Evolutionary conservation across 1,140 invertebrate genomes (phyloP).

Genomic region (Leptoteleia sp.): DNA sequence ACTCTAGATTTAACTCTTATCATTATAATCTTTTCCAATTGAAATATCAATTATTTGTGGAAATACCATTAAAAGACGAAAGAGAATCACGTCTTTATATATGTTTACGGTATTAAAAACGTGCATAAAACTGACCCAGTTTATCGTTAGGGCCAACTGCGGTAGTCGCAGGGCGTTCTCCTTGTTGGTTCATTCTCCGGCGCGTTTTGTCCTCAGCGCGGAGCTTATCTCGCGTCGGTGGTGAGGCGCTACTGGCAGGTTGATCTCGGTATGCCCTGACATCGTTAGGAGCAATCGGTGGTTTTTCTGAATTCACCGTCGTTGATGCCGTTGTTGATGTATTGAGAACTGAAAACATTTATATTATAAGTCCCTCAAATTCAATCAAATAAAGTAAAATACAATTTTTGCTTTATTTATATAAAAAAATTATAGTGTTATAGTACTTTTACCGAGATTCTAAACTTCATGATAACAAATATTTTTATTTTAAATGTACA

Average conservation of each 20-base stretch:
- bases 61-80: too few relatives aligned
- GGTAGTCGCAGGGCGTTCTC: slow-evolving; percentile 67
- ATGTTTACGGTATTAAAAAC: slow-evolving; percentile 45
- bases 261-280: slow-evolving; percentile 82
- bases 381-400: too few relatives aligned
- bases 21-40: too few relatives aligned
- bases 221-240: slow-evolving; percentile 87
- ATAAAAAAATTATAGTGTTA: too few relatives aligned
- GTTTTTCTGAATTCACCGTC: slow-evolving; percentile 69
- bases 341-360: slow-evolving; percentile 50
- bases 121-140: slow-evolving; percentile 71
- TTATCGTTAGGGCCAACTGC: slow-evolving; percentile 70
- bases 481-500: too few relatives aligned
- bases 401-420: too few relatives aligned
- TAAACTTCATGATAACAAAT: too few relatives aligned
- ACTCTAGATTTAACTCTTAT: too few relatives aligned
- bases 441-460: too few relatives aligned
- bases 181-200: slow-evolving; percentile 76
- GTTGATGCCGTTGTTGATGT: slow-evolving; percentile 38
- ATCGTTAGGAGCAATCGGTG: slow-evolving; percentile 72
- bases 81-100: too few relatives aligned
- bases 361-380: slow-evolving; percentile 4
- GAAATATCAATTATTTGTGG: too few relatives aligned
- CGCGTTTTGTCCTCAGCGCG: slow-evolving; percentile 86
- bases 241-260: slow-evolving; percentile 86